phyloP scores from a whole-genome alignment of 2,888 invertebrate genomes.

The Cecidostiba fungosa region DNA sequence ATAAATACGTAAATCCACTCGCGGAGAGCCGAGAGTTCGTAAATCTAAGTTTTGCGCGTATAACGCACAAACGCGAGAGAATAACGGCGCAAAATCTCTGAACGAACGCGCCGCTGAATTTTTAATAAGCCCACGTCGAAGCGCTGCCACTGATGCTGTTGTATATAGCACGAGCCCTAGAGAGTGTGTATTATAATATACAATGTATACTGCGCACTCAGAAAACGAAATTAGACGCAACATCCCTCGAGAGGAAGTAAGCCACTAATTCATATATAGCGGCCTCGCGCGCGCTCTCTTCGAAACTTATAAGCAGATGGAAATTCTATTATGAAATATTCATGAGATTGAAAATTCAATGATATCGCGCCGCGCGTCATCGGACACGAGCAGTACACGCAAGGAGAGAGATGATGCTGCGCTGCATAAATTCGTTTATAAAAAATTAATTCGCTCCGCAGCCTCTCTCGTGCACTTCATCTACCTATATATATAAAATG shows the following conservation, averaged over 20 bases:
- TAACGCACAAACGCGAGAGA: background rate
- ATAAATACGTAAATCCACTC: background rate
- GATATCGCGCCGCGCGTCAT: constrained; percentile 20
- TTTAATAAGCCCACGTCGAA: background rate
- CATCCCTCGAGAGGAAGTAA: background rate
- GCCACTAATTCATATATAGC: constrained; percentile 33
- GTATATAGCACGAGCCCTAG: background rate
- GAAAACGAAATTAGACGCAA: background rate
- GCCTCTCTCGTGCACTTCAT: background rate
- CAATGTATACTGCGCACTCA: background rate
- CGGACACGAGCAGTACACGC: background rate
- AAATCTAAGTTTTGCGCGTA: background rate
- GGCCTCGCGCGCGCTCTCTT: constrained; percentile 4
- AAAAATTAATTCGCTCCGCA: background rate
- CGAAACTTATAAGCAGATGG: constrained; percentile 35
- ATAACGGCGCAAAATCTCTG: background rate
- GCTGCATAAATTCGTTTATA: constrained; percentile 14
- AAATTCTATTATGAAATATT: constrained; percentile 46
- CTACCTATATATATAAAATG: background rate
- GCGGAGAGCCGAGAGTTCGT: background rate
- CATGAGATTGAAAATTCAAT: constrained; percentile 48
- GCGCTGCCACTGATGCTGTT: background rate
- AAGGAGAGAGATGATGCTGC: background rate
- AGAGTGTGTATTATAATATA: background rate
- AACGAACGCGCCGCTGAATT: background rate